Conservation (phyloP, 2,888 invertebrate species). For the Terebella lapidaria region DNA sequence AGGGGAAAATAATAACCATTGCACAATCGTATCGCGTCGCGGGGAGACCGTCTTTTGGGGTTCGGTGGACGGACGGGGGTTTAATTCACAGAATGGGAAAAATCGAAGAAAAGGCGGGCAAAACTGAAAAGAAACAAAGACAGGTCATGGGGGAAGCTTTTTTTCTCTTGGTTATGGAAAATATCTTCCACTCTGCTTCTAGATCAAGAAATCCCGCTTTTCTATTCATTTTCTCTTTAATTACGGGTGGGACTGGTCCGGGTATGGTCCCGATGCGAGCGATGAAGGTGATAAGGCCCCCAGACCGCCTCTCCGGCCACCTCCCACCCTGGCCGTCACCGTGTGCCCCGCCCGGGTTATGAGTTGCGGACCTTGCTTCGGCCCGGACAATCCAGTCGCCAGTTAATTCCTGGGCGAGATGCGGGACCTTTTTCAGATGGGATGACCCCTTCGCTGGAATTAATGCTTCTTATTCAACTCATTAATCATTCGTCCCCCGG, state of each 20-base stretch:
- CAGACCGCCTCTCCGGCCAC: not conserved
- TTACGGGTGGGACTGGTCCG: not conserved
- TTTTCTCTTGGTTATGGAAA: too few species aligned
- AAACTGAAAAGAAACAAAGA: too few species aligned
- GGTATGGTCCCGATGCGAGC: not conserved
- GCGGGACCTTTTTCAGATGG: not conserved
- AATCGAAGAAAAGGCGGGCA: too few species aligned
- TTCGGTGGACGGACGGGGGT: too few species aligned
- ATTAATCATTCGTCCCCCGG: constrained; percentile 10
- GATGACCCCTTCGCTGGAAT: constrained; percentile 6
- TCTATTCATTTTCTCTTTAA: not conserved
- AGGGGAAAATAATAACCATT: too few species aligned
- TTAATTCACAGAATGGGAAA: too few species aligned
- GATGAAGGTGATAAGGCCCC: not conserved
- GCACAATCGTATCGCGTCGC: too few species aligned
- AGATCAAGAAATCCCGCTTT: not conserved
- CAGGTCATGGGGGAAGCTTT: too few species aligned
- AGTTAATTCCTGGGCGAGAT: not conserved
- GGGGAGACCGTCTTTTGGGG: too few species aligned
- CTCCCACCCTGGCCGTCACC: not conserved
- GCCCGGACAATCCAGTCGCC: not conserved
- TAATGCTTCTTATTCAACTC: constrained; percentile 10
- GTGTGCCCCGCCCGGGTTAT: not conserved
- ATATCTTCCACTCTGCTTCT: too few species aligned
- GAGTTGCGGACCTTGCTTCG: not conserved